Conservation (phyloP, 2,797 vertebrate species). For the Streptopelia turtur region DNA sequence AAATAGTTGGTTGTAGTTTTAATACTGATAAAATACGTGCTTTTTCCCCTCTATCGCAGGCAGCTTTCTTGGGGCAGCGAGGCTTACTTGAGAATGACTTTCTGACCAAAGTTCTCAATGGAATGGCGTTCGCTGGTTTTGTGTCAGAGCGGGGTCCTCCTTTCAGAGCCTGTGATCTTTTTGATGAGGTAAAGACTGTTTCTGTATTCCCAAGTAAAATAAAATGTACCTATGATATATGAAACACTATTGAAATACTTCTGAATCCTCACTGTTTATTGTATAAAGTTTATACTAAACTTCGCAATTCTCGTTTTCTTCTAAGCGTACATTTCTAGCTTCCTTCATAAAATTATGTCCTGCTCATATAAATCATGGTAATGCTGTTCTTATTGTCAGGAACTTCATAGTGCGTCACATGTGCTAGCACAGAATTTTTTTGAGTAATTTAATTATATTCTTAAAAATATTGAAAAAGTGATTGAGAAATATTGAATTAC, state of each 20-base stretch:
- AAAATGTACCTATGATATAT: background rate
- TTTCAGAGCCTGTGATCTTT: conserved; percentile 95
- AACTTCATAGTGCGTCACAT: background rate
- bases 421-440: background rate
- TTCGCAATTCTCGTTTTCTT: background rate
- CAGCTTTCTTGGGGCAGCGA: conserved; percentile 95
- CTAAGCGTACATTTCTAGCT: background rate
- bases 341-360: background rate
- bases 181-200: conserved; percentile 89
- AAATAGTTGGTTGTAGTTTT: background rate
- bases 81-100: conserved; percentile 98
- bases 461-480: background rate
- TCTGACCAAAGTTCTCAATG: conserved; percentile 95
- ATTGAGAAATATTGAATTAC: background rate
- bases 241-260: background rate
- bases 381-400: background rate
- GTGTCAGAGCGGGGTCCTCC: conserved; percentile 97
- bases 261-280: background rate
- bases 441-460: background rate
- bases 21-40: background rate
- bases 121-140: conserved; percentile 98
- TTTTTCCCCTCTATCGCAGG: conserved; percentile 77
- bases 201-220: background rate
- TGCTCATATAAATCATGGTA: background rate
- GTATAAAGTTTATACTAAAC: background rate